Evolutionary conservation across 2,113 vertebrate genomes (phyloP).

Genomic region (Irena cyanogastra): DNA sequence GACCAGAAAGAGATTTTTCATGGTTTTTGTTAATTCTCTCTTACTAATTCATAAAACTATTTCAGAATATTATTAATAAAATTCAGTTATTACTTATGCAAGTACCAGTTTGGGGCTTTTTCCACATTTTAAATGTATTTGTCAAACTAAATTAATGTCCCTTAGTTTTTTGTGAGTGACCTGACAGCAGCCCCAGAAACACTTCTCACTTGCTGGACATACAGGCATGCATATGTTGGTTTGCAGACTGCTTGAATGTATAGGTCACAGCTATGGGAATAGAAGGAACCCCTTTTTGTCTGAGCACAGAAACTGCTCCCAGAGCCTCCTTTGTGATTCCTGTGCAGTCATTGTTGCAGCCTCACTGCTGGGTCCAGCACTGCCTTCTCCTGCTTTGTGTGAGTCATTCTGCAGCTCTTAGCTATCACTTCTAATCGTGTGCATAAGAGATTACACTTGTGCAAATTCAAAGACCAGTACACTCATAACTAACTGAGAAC

Average conservation of each 20-base stretch:
- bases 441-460: not conserved
- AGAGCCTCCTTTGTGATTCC: not conserved
- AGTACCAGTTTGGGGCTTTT: not conserved
- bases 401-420: not conserved
- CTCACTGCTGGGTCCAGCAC: not conserved
- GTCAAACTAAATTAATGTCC: not conserved
- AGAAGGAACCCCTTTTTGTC: not conserved
- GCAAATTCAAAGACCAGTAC: not conserved
- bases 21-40: not conserved
- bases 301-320: not conserved
- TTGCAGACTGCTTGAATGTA: not conserved
- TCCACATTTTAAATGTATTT: not conserved
- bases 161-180: not conserved
- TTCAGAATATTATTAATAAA: not conserved
- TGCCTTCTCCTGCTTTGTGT: not conserved
- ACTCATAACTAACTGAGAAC: not conserved
- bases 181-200: not conserved
- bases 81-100: not conserved
- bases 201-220: not conserved
- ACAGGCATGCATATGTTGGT: not conserved
- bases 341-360: not conserved
- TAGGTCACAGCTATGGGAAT: not conserved
- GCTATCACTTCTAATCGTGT: not conserved
- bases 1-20: not conserved
- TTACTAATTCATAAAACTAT: not conserved